A percentile compares a stretch with the other conserved stretches of the same genome.
phyloP scores from a whole-genome alignment of 2,797 vertebrate genomes.

The Crypturellus tataupa region DNA sequence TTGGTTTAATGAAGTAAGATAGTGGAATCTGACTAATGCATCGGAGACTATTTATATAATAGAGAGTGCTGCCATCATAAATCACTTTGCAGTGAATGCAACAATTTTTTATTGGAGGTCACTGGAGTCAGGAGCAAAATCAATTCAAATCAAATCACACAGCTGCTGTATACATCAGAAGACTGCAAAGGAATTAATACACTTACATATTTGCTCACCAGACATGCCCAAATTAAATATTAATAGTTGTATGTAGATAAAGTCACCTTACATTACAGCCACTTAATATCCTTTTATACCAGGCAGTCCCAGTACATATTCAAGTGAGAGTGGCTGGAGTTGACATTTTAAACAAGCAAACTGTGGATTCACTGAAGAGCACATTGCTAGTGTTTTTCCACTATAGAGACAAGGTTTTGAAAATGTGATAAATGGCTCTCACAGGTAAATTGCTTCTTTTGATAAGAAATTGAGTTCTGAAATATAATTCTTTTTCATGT shows the following conservation, averaged over 20 bases:
- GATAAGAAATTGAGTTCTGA: neutral
- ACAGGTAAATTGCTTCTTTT: slow-evolving; percentile 2
- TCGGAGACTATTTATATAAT: slow-evolving; percentile 64
- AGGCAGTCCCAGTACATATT: neutral
- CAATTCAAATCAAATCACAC: slow-evolving; percentile 65
- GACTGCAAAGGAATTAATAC: slow-evolving; percentile 41
- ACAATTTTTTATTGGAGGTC: slow-evolving; percentile 60
- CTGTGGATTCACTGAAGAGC: neutral
- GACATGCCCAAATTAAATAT: slow-evolving; percentile 44
- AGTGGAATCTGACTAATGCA: slow-evolving; percentile 64
- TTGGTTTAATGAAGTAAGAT: slow-evolving; percentile 73
- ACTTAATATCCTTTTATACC: neutral
- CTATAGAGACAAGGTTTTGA: neutral
- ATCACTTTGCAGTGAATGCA: slow-evolving; percentile 52
- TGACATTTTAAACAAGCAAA: neutral
- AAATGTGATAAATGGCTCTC: slow-evolving; percentile 11
- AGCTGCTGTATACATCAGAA: slow-evolving; percentile 20
- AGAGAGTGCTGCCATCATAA: slow-evolving; percentile 42
- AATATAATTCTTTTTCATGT: neutral
- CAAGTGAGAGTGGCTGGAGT: neutral
- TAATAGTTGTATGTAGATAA: neutral
- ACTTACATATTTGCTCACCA: neutral
- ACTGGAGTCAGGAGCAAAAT: slow-evolving; percentile 62
- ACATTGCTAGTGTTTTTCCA: neutral
- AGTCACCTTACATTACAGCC: neutral